Conservation (phyloP, 1,140 invertebrate species). For the Drosophila setifemur region DNA sequence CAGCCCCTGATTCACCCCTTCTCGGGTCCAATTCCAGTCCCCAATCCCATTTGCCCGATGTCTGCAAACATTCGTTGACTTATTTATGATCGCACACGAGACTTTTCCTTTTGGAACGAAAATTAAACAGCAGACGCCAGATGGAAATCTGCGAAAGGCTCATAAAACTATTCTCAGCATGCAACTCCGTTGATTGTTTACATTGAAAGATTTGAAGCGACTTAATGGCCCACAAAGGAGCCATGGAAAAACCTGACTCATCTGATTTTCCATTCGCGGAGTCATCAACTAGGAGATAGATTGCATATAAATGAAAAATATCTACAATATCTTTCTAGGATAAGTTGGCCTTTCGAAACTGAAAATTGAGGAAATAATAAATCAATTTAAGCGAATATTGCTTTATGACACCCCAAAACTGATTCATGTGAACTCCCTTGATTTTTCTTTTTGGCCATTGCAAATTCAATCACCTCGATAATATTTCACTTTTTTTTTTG, state of each 20-base stretch:
- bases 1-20: not conserved
- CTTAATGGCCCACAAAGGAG: slow-evolving; percentile 30
- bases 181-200: slow-evolving; percentile 37
- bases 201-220: slow-evolving; percentile 16
- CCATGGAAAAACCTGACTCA: slow-evolving; percentile 36
- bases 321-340: too few relatives aligned
- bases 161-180: slow-evolving; percentile 41
- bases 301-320: not conserved
- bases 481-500: slow-evolving; percentile 9
- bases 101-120: not conserved
- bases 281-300: not conserved
- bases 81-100: slow-evolving; percentile 64
- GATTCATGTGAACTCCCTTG: slow-evolving; percentile 18
- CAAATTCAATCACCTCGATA: slow-evolving; percentile 18
- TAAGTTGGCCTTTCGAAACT: too few relatives aligned
- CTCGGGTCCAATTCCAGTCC: not conserved
- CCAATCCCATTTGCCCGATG: slow-evolving; percentile 14
- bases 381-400: too few relatives aligned
- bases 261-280: slow-evolving; percentile 16
- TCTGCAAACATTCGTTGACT: slow-evolving; percentile 54
- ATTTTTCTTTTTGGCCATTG: slow-evolving; percentile 12
- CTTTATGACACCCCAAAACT: not conserved
- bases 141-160: slow-evolving; percentile 42
- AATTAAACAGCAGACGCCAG: slow-evolving; percentile 35
- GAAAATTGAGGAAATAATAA: too few relatives aligned